Evolutionary conservation across 2,888 invertebrate genomes (phyloP).

Genomic region (Idaea straminata): DNA sequence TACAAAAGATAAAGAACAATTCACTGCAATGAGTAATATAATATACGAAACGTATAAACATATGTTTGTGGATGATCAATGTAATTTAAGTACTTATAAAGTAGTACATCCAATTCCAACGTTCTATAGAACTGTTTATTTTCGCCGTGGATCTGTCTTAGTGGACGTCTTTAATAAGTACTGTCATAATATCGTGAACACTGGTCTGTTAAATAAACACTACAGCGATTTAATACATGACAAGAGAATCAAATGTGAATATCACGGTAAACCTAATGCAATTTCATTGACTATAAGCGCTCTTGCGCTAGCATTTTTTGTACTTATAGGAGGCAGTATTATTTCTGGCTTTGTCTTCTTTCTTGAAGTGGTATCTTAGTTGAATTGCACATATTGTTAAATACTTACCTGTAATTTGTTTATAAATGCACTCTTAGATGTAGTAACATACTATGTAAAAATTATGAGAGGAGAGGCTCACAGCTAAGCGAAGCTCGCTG

Average conservation of each 20-base stretch:
- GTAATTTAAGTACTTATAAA: slow-evolving; percentile 25
- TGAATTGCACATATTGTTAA: neutral
- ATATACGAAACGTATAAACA: slow-evolving; percentile 26
- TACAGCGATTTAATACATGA: slow-evolving; percentile 14
- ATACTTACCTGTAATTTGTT: no score
- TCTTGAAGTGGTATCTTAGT: slow-evolving; percentile 15
- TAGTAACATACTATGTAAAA: no score
- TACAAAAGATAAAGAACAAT: slow-evolving; percentile 21
- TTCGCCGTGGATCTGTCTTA: slow-evolving; percentile 43
- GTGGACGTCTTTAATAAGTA: slow-evolving; percentile 21
- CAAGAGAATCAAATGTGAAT: slow-evolving; percentile 32
- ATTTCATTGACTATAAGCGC: slow-evolving; percentile 25
- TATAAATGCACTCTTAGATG: no score
- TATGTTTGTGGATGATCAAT: slow-evolving; percentile 30
- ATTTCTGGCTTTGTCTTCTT: slow-evolving; percentile 33
- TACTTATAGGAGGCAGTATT: slow-evolving; percentile 35
- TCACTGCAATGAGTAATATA: slow-evolving; percentile 29
- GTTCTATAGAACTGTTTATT: slow-evolving; percentile 33
- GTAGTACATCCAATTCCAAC: slow-evolving; percentile 27
- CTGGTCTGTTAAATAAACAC: slow-evolving; percentile 33
- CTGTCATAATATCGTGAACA: slow-evolving; percentile 11
- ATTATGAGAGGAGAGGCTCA: no score
- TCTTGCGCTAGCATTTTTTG: slow-evolving; percentile 28
- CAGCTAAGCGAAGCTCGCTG: no score
- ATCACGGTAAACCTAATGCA: slow-evolving; percentile 5